A percentile compares a stretch with the other conserved stretches of the same genome.
phyloP scores from a whole-genome alignment of 2,888 invertebrate species.

The Noctua fimbriata region DNA sequence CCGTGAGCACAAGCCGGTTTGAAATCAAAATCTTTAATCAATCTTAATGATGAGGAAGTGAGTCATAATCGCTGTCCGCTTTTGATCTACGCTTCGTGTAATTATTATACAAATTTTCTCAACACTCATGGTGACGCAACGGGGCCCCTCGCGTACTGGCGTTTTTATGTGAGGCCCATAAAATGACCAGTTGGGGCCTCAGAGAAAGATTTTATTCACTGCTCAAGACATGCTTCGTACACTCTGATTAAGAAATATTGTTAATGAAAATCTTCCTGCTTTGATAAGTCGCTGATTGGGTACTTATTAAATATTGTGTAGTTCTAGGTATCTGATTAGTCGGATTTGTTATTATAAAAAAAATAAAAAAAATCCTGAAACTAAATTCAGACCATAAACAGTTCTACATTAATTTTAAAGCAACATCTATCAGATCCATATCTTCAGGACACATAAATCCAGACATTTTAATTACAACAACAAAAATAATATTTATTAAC shows the following conservation, averaged over 20 bases:
- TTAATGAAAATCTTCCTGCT: constrained; percentile 16
- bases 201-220: constrained; percentile 71
- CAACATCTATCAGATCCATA: constrained; percentile 29
- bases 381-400: constrained; percentile 20
- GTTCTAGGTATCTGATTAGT: background rate
- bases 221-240: constrained; percentile 47
- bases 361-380: background rate
- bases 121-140: constrained; percentile 82
- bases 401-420: background rate
- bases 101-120: constrained; percentile 80
- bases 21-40: constrained; percentile 19
- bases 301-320: background rate
- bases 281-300: background rate
- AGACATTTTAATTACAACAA: constrained; percentile 44
- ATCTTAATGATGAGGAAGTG: constrained; percentile 33
- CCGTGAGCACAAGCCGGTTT: background rate
- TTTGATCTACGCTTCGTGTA: constrained; percentile 65
- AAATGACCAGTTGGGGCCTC: constrained; percentile 77
- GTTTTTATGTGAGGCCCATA: constrained; percentile 78
- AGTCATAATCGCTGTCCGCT: constrained; percentile 70
- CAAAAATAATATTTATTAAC: constrained; percentile 51
- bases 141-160: constrained; percentile 81
- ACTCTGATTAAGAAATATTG: constrained; percentile 30
- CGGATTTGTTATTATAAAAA: background rate
- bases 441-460: constrained; percentile 39